A percentile compares a stretch with the other conserved stretches of the same genome.
phyloP scores from a whole-genome alignment of 2,888 invertebrate species.

The Chirona hameri region DNA sequence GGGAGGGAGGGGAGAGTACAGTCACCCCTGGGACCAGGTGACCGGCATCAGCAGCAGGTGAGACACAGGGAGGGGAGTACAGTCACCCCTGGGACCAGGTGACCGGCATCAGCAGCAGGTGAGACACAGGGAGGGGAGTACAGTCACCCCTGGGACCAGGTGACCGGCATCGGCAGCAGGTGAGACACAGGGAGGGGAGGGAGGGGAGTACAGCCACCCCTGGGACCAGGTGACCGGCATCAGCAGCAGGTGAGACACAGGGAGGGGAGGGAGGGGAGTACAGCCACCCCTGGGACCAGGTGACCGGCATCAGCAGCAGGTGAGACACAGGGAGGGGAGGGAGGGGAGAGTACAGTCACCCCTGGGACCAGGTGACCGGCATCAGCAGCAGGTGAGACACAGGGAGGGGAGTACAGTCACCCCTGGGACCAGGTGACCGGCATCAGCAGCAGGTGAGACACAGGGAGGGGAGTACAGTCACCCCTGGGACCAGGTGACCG shows the following conservation, averaged over 20 bases:
- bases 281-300: conserved; percentile 26
- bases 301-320: neutral
- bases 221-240: conserved; percentile 12
- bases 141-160: conserved; percentile 27
- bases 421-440: conserved; percentile 25
- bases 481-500: conserved; percentile 25
- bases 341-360: conserved; percentile 27
- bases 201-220: conserved; percentile 13
- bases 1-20: no score
- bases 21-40: conserved; percentile 26
- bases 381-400: neutral
- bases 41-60: neutral
- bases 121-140: neutral
- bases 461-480: conserved; percentile 10
- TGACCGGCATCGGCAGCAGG: neutral
- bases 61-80: neutral
- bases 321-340: neutral
- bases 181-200: no score
- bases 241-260: neutral
- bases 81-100: conserved; percentile 28
- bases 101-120: neutral
- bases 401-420: conserved; percentile 13
- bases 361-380: conserved; percentile 22
- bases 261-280: no score
- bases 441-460: neutral